Conservation (phyloP, 2,113 vertebrate genomes). For the Pseudonaja textilis region DNA sequence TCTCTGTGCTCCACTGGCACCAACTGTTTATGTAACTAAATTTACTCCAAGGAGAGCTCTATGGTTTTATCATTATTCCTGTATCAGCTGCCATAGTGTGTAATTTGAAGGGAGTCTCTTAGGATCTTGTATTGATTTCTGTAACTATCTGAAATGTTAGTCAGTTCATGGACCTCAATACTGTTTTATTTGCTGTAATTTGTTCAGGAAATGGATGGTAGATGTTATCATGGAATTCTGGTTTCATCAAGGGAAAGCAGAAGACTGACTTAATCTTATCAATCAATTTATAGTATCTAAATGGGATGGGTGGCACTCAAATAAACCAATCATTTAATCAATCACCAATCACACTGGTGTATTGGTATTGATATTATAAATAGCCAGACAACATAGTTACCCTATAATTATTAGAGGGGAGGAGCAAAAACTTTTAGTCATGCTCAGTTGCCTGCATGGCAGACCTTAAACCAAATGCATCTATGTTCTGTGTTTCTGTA, state of each 20-base stretch:
- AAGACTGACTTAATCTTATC: background rate
- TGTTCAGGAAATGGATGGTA: background rate
- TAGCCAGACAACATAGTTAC: background rate
- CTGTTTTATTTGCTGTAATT: background rate
- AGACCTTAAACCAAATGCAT: background rate
- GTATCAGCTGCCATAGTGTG: constrained; percentile 13
- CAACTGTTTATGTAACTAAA: constrained; percentile 24
- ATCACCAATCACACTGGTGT: background rate
- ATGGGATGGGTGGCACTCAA: no score
- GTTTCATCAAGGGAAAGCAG: background rate
- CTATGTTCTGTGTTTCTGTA: background rate
- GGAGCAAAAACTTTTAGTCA: background rate
- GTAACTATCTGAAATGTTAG: background rate
- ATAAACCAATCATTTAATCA: no score
- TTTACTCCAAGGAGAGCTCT: constrained; percentile 9
- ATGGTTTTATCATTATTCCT: background rate
- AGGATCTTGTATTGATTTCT: background rate
- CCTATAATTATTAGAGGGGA: background rate
- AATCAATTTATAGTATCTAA: no score
- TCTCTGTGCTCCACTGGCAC: background rate
- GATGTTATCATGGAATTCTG: background rate
- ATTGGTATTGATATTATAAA: background rate
- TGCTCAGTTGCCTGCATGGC: background rate
- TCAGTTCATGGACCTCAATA: background rate
- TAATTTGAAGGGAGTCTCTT: background rate